Evolutionary conservation across 2,797 vertebrate species (phyloP).

Genomic region (Somateria mollissima): DNA sequence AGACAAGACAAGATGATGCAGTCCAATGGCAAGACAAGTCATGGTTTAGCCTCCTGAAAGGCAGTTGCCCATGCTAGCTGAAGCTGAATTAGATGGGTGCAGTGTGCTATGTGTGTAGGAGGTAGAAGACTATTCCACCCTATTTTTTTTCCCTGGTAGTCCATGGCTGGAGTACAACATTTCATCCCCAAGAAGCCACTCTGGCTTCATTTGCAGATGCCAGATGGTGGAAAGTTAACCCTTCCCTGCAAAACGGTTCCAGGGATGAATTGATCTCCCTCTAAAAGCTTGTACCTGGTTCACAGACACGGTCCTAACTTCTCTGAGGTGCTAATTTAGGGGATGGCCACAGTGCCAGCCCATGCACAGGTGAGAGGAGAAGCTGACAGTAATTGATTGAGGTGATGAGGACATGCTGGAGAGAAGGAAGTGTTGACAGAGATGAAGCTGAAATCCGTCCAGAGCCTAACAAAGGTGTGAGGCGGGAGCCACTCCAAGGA

Average conservation of each 20-base stretch:
- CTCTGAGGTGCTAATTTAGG: background rate
- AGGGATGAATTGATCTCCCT: background rate
- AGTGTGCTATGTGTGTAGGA: background rate
- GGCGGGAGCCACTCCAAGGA: conserved; percentile 9
- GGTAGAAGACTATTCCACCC: background rate
- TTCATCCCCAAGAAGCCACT: background rate
- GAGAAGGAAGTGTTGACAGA: background rate
- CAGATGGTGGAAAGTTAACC: background rate
- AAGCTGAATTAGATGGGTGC: background rate
- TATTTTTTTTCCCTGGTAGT: background rate
- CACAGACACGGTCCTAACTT: background rate
- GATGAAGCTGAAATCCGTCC: background rate
- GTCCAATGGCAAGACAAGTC: background rate
- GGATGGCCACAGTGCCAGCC: background rate
- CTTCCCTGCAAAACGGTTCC: background rate
- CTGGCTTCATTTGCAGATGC: background rate
- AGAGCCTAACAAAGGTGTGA: background rate
- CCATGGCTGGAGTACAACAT: background rate
- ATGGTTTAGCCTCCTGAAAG: background rate
- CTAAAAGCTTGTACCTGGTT: background rate
- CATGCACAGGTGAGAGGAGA: background rate
- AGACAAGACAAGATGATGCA: background rate
- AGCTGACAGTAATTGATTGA: accelerated
- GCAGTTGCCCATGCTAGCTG: background rate
- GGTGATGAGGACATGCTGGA: background rate